phyloP scores from a whole-genome alignment of 1,140 invertebrate species.

The Spodoptera frugiperda region DNA sequence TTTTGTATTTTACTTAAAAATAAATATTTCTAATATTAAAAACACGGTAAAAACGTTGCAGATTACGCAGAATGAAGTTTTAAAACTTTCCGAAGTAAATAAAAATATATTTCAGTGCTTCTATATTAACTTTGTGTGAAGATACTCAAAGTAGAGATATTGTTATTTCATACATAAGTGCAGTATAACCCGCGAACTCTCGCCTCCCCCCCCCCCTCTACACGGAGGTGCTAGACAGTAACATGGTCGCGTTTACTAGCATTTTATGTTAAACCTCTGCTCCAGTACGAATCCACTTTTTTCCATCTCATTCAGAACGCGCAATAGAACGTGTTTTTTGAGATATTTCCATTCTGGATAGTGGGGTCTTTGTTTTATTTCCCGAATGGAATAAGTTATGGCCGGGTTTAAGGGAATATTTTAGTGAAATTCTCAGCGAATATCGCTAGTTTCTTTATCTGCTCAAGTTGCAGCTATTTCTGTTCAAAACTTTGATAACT shows the following conservation, averaged over 20 bases:
- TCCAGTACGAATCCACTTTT: constrained; percentile 30
- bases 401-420: constrained; percentile 44
- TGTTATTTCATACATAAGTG: constrained; percentile 21
- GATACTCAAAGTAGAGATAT: not conserved
- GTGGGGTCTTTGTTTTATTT: constrained; percentile 50
- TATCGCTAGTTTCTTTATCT: constrained; percentile 44
- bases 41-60: not conserved
- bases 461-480: constrained; percentile 39
- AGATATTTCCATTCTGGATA: constrained; percentile 49
- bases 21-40: not conserved
- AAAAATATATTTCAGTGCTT: not conserved
- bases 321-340: constrained; percentile 53
- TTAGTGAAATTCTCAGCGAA: constrained; percentile 40
- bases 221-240: not conserved
- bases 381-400: constrained; percentile 49
- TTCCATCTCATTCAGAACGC: constrained; percentile 31
- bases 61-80: not conserved
- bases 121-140: not conserved
- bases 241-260: constrained; percentile 11
- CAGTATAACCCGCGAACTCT: not conserved
- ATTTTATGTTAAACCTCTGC: constrained; percentile 43
- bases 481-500: constrained; percentile 30
- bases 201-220: not conserved
- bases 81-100: not conserved
- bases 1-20: too few species aligned